Base-by-base conservation (phyloP, 2,888 invertebrate genomes). In the Tetropium fuscum region DNA sequence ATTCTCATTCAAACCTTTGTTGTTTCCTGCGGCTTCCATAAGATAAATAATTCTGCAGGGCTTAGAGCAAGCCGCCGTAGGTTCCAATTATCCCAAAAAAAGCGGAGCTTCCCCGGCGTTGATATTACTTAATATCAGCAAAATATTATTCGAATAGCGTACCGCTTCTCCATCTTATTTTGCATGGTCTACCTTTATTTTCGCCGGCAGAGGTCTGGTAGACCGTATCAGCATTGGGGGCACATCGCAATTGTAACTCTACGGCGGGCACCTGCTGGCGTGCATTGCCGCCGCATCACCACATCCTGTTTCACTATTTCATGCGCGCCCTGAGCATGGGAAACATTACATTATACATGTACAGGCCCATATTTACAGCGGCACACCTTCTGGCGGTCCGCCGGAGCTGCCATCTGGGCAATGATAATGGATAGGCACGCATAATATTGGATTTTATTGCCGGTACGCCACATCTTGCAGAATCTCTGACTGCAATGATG, bases 231-330 rank as follows among this genome's bases (percentile, higher is more conserved):
- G 75, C 74, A 78, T 74, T 76, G 71, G 73, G 73, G 74, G 77
- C 79, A 79, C 78, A 78, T 78, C 71, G 76, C 77, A 79, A 78
- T 74, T 78, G 78, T 79, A 78, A 77, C 77, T 77, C 72, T 75
- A 69, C 69, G 48, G 54, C 67, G 48, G 70, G 78, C 78, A 78
- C 78, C 79, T 78, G 78, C 77, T 77, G 78, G 78, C 71, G 73
- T 75, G 73, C 74, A 76, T 75, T 76, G 74, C 75, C 76, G 75
- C 76, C 74, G 75, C 77, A 77, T 77, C 77, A 75, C 78, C 76
- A 76, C 78, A 77, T 77, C 76, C 76, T 69, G 75, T 70, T 73
- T 71, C 70, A 74, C 71, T 73, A 74, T 76, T 74, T 75, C 75
- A 75, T 72, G 72, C 70, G 74, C 75, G 76, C 72, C 69, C 61